A percentile compares a stretch with the other conserved stretches of the same genome.
These are phyloP conservation scores for Notechis scutatus DNA, from an alignment of 2,113 vertebrate species.

Conservation along the genomic window DNA sequence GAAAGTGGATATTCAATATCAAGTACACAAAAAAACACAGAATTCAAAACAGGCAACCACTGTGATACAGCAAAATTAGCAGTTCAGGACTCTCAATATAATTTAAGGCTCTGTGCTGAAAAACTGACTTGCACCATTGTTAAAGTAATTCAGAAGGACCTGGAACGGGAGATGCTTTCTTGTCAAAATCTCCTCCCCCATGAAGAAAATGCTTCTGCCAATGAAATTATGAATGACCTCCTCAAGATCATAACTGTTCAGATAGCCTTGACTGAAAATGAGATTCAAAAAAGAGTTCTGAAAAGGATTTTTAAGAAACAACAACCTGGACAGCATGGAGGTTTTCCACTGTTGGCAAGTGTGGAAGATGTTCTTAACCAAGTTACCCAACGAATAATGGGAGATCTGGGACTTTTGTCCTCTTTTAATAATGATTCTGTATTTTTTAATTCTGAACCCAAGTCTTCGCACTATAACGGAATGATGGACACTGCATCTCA, in stretches of 20 bases:
- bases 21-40: background rate
- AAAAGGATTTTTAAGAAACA: slow-evolving; percentile 19
- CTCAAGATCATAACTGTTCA: slow-evolving; percentile 17
- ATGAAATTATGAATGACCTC: slow-evolving; percentile 10
- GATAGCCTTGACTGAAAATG: slow-evolving; percentile 20
- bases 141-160: slow-evolving; percentile 8
- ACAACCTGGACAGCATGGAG: background rate
- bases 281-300: slow-evolving; percentile 24
- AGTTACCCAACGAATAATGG: slow-evolving; percentile 3
- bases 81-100: slow-evolving; percentile 6
- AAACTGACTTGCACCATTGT: slow-evolving; percentile 19
- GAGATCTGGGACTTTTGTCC: background rate
- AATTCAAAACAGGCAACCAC: background rate
- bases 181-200: background rate
- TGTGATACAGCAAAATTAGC: background rate
- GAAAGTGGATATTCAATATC: background rate
- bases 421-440: background rate
- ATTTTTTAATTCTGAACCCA: background rate
- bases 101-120: slow-evolving; percentile 14
- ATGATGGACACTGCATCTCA: background rate
- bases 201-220: slow-evolving; percentile 6
- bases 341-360: background rate
- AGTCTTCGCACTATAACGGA: background rate
- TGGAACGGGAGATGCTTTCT: slow-evolving; percentile 19
- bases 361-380: slow-evolving; percentile 20